Evolutionary conservation across 2,797 vertebrate genomes (phyloP).

Genomic region (Echeneis naucrates): DNA sequence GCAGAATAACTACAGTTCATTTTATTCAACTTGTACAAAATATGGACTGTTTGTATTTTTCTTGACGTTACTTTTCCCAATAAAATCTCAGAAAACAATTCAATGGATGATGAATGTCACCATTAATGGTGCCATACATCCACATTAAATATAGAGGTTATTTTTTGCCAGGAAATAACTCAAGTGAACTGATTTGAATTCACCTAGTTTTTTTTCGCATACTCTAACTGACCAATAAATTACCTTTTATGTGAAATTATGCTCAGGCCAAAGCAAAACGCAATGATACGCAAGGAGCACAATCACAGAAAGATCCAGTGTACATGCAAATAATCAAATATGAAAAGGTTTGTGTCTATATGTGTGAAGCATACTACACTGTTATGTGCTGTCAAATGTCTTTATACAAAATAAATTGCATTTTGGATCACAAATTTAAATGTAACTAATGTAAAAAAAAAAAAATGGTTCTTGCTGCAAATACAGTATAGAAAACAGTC

Average conservation of each 20-base stretch:
- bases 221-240: constrained; percentile 1
- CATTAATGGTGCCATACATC: not conserved
- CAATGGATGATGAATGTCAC: not conserved
- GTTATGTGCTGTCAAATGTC: constrained; percentile 10
- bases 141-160: not conserved
- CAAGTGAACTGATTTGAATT: too few species aligned
- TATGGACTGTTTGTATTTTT: not conserved
- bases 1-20: not conserved
- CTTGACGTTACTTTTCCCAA: not conserved
- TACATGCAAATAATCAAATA: constrained; percentile 13
- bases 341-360: not conserved
- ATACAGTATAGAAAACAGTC: constrained; percentile 24
- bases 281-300: constrained; percentile 5
- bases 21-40: not conserved
- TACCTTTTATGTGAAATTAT: not conserved
- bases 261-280: constrained; percentile 2
- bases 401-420: constrained; percentile 5
- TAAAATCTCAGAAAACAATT: not conserved
- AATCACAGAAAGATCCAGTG: not conserved
- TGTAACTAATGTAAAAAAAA: not conserved
- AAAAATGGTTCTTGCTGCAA: constrained; percentile 17
- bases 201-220: constrained; percentile 12
- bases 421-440: constrained; percentile 5
- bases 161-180: not conserved
- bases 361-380: not conserved